Evolutionary conservation across 2,888 invertebrate species (phyloP).

Genomic region (Nipponacmea schrenckii): DNA sequence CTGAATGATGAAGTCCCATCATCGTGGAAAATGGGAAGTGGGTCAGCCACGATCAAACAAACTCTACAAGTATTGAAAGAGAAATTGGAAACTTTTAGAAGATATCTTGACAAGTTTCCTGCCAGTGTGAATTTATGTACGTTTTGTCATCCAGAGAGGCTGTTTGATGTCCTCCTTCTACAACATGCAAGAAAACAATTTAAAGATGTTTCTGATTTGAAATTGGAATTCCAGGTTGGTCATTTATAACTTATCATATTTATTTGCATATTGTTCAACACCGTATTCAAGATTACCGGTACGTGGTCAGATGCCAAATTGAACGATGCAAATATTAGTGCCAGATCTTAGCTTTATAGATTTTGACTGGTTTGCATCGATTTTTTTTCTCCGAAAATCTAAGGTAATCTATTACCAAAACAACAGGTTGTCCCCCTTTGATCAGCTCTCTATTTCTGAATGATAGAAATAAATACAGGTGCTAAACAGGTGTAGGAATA

Average conservation of each 20-base stretch:
- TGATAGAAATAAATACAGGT: too few relatives aligned
- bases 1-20: conserved; percentile 50
- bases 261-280: not conserved
- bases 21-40: conserved; percentile 50
- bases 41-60: conserved; percentile 43
- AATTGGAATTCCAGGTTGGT: conserved; percentile 55
- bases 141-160: conserved; percentile 58
- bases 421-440: too few relatives aligned
- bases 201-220: conserved; percentile 53
- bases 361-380: too few relatives aligned
- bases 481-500: too few relatives aligned
- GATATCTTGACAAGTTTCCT: conserved; percentile 40
- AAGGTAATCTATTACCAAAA: too few relatives aligned
- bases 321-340: too few relatives aligned
- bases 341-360: too few relatives aligned
- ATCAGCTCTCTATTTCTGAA: too few relatives aligned
- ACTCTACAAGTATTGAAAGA: conserved; percentile 49
- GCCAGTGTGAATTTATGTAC: conserved; percentile 46
- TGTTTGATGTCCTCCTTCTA: conserved; percentile 56
- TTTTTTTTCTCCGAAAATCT: too few relatives aligned
- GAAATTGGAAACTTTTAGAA: conserved; percentile 37
- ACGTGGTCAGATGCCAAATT: too few relatives aligned
- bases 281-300: too few relatives aligned
- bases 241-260: conserved; percentile 6
- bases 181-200: conserved; percentile 55